These are phyloP conservation scores for Campylomormyrus numenius DNA, from an alignment of 2,113 vertebrate species.

Conservation along the genomic window DNA sequence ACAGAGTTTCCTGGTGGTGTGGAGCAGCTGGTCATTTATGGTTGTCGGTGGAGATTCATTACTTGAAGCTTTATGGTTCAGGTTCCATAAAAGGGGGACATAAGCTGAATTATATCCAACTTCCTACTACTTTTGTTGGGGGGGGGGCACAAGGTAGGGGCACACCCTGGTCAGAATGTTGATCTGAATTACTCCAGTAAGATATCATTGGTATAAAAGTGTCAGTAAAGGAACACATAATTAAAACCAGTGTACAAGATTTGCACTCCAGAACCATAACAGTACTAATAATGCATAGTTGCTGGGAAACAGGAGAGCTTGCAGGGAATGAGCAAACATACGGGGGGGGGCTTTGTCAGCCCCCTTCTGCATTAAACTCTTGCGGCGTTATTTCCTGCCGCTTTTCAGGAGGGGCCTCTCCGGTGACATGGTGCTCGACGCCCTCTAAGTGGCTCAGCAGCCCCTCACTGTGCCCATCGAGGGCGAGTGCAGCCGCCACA, in stretches of 20 bases:
- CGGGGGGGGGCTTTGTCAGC: too few species aligned
- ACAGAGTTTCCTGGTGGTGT: background rate
- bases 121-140: background rate
- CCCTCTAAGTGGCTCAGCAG: background rate
- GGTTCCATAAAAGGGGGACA: background rate
- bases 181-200: background rate
- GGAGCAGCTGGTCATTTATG: background rate
- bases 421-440: background rate
- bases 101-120: background rate
- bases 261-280: background rate
- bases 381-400: background rate
- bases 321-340: background rate
- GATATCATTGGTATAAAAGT: background rate
- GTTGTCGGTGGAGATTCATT: background rate
- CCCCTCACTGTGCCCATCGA: background rate
- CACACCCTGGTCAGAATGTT: background rate
- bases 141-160: background rate
- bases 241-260: background rate
- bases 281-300: background rate
- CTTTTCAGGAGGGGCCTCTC: background rate
- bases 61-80: background rate
- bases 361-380: background rate
- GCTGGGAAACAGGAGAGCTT: background rate
- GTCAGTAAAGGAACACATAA: background rate
- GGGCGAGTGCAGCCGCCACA: background rate